Percentiles rank a stretch among this genome's conserved stretches.
phyloP scores from a whole-genome alignment of 2,797 vertebrate genomes.

The Trachurus trachurus region DNA sequence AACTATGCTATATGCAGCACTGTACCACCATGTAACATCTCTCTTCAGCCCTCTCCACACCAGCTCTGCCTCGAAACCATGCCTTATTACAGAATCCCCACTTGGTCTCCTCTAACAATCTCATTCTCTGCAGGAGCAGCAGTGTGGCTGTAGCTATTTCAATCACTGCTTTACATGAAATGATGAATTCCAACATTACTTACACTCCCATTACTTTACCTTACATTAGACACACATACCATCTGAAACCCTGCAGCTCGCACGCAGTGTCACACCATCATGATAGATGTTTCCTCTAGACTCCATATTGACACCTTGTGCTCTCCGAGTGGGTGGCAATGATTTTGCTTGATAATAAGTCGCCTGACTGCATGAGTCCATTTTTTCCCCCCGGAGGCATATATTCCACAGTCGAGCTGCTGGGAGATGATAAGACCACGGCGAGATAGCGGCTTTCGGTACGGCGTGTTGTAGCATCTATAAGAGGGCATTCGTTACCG shows the following conservation, averaged over 20 bases:
- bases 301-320: constrained; percentile 44
- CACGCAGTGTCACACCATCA: constrained; percentile 12
- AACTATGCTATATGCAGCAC: not conserved
- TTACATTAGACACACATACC: constrained; percentile 12
- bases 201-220: not conserved
- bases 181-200: constrained; percentile 40
- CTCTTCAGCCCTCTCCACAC: constrained; percentile 8
- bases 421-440: constrained; percentile 55
- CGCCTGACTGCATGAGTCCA: constrained; percentile 40
- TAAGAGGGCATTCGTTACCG: constrained; percentile 52
- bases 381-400: constrained; percentile 37
- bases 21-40: not conserved
- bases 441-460: constrained; percentile 52
- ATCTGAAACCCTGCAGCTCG: constrained; percentile 33
- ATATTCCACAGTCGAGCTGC: constrained; percentile 66
- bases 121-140: constrained; percentile 15
- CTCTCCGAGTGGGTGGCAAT: constrained; percentile 42
- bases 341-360: constrained; percentile 72
- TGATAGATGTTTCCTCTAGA: constrained; percentile 35
- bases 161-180: constrained; percentile 28
- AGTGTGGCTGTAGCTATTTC: constrained; percentile 2
- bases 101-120: constrained; percentile 10
- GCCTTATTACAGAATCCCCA: constrained; percentile 24
- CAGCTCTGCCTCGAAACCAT: not conserved
- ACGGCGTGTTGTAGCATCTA: constrained; percentile 43